A percentile compares a stretch with the other conserved stretches of the same genome.
These are phyloP conservation scores for Pseudopipra pipra DNA, from an alignment of 2,113 vertebrate genomes.

Conservation along the genomic window DNA sequence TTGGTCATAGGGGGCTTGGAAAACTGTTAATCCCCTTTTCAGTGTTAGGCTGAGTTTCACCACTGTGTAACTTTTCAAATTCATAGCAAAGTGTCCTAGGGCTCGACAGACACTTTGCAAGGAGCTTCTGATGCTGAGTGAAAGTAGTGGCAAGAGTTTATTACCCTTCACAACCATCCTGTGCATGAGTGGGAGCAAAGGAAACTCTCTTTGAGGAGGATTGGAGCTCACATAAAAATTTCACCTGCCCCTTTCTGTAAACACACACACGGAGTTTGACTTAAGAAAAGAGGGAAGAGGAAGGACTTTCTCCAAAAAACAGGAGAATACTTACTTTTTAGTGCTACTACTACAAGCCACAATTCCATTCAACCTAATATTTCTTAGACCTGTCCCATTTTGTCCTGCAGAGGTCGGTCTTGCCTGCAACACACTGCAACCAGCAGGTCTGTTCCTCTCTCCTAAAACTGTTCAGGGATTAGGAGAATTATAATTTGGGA, in stretches of 20 bases:
- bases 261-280: neutral
- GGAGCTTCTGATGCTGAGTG: neutral
- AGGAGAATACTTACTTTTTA: neutral
- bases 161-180: neutral
- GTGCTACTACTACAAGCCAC: neutral
- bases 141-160: neutral
- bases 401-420: constrained; percentile 77
- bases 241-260: neutral
- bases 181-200: neutral
- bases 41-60: neutral
- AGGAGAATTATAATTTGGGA: neutral
- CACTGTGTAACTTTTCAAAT: neutral
- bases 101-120: neutral
- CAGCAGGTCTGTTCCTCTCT: neutral
- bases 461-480: neutral
- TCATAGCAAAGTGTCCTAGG: neutral
- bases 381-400: neutral
- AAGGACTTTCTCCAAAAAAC: neutral
- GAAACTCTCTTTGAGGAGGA: neutral
- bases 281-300: neutral
- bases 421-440: constrained; percentile 45
- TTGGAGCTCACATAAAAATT: neutral
- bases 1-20: neutral
- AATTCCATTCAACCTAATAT: neutral
- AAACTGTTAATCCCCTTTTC: neutral